phyloP scores from a whole-genome alignment of 1,140 invertebrate species.

The Sitodiplosis mosellana region DNA sequence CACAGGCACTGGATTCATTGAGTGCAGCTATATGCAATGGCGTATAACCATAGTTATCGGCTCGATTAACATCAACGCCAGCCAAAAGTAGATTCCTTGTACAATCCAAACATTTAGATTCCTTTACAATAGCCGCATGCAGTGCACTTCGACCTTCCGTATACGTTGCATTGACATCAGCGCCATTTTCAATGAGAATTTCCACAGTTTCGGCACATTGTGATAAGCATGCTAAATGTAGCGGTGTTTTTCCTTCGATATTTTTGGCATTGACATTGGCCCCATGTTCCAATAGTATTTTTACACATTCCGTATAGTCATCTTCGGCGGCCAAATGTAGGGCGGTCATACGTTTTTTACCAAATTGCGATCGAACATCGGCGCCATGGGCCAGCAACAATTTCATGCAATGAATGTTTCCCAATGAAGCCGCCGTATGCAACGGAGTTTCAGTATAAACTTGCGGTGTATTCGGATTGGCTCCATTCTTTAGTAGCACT shows the following conservation, averaged over 20 bases:
- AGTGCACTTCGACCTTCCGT: slow-evolving; percentile 53
- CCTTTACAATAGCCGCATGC: slow-evolving; percentile 59
- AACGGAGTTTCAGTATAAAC: slow-evolving; percentile 68
- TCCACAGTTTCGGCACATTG: slow-evolving; percentile 56
- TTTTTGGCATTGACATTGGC: slow-evolving; percentile 48
- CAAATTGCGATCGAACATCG: slow-evolving; percentile 52
- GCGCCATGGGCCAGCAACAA: slow-evolving; percentile 51
- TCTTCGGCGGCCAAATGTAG: slow-evolving; percentile 66
- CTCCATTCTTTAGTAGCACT: slow-evolving; percentile 43
- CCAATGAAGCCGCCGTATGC: slow-evolving; percentile 58
- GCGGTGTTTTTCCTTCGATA: slow-evolving; percentile 49
- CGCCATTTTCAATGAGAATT: slow-evolving; percentile 37
- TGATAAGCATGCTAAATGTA: slow-evolving; percentile 58
- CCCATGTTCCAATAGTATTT: slow-evolving; percentile 47
- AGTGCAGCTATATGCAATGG: slow-evolving; percentile 66
- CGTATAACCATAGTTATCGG: slow-evolving; percentile 61
- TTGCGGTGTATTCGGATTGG: slow-evolving; percentile 58
- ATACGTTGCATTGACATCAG: slow-evolving; percentile 41
- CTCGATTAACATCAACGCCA: slow-evolving; percentile 56
- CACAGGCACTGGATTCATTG: slow-evolving; percentile 61
- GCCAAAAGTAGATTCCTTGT: slow-evolving; percentile 41
- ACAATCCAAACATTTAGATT: slow-evolving; percentile 48
- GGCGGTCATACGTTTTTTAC: slow-evolving; percentile 44
- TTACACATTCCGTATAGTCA: slow-evolving; percentile 49
- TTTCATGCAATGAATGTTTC: slow-evolving; percentile 43